These are phyloP conservation scores for Drosophila merina DNA, from an alignment of 2,888 invertebrate species.

Conservation along the genomic window DNA sequence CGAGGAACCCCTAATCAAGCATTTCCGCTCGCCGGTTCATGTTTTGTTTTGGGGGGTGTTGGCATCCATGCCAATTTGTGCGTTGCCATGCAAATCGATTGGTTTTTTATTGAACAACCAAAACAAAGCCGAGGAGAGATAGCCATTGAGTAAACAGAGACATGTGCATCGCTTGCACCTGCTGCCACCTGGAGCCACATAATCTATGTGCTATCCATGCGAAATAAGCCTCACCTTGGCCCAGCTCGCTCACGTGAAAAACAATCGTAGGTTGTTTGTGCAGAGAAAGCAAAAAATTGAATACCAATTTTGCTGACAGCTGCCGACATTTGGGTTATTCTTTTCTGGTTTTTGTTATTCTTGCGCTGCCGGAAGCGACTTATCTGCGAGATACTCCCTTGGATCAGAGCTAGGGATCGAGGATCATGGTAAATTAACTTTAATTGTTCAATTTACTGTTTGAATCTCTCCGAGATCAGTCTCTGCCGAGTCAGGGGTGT, in stretches of 20 bases:
- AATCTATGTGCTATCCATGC: conserved; percentile 31
- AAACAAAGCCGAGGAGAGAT: conserved; percentile 21
- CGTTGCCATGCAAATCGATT: conserved; percentile 68
- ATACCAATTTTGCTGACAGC: conserved; percentile 48
- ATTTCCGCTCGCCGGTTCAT: conserved; percentile 54
- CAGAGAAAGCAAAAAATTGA: conserved; percentile 40
- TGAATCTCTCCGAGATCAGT: conserved; percentile 8
- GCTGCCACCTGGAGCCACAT: conserved; percentile 25
- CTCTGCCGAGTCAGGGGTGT: conserved; percentile 11
- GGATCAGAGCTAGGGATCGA: conserved; percentile 25
- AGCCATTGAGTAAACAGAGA: conserved; percentile 29
- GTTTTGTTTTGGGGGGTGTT: conserved; percentile 4
- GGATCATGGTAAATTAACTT: conserved; percentile 61
- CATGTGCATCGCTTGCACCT: conserved; percentile 51
- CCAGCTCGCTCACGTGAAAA: conserved; percentile 63
- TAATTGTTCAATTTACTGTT: conserved; percentile 62
- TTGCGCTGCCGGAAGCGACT: conserved; percentile 29
- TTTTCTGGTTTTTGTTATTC: conserved; percentile 2
- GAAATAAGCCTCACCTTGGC: conserved; percentile 69
- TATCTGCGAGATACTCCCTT: conserved; percentile 20
- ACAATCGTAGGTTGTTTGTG: conserved; percentile 13
- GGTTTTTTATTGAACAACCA: conserved; percentile 30
- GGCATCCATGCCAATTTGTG: conserved; percentile 51
- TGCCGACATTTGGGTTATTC: conserved; percentile 42
- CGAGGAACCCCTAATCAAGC: conserved; percentile 66